Evolutionary conservation across 1,140 invertebrate genomes (phyloP), one percentile per base, ranked within the genome.

Genomic region (Temnothorax nylanderi): DNA sequence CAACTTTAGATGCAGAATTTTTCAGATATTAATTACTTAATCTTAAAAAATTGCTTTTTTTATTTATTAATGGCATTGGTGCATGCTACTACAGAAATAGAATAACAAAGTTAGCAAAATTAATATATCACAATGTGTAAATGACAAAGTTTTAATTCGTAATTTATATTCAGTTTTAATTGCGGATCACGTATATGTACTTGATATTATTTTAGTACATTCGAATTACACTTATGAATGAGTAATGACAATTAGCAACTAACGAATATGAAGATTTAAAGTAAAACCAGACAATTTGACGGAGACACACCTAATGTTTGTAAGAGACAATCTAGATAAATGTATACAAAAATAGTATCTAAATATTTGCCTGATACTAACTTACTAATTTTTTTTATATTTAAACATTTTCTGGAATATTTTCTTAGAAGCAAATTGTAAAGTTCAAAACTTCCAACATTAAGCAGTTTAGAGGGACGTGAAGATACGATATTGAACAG

Each of bases 401-500:
- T 75, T 41, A 54, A 10, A 58, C 10, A 26, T 41, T 37, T 49
- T 26, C 26, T 26, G 26, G 26, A 26, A 26, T 26, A 26, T 26
- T 26, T 26, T 26, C 26, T 26, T 26, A 26, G 26, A 26, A 26
- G 26, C 13, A 60, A 60, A 60, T 58, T 58, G 8, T 60, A 60
- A 44, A 58, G 74, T 44, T 58, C 2, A 18, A 56, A 44, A 44
- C 11, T 75, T 58, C 1, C 11, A 41, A 11, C 2, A 26, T n/a
- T 32, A n/a, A 44, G 56, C 8, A 26, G 11, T 62, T 26, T 11
- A 77, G 37, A 32, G 11, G 10, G 44, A 21, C 10, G 8, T 32
- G 5, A 77, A 64, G 58, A 77, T 32, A 44, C 54, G 10, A 62
- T 77, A 3, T 51, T 49, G 16, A 49, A 74, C 10, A 74, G 71